A percentile compares a stretch with the other conserved stretches of the same genome.
Conservation (phyloP, 2,888 invertebrate genomes). For the Andrena haemorrhoa region DNA sequence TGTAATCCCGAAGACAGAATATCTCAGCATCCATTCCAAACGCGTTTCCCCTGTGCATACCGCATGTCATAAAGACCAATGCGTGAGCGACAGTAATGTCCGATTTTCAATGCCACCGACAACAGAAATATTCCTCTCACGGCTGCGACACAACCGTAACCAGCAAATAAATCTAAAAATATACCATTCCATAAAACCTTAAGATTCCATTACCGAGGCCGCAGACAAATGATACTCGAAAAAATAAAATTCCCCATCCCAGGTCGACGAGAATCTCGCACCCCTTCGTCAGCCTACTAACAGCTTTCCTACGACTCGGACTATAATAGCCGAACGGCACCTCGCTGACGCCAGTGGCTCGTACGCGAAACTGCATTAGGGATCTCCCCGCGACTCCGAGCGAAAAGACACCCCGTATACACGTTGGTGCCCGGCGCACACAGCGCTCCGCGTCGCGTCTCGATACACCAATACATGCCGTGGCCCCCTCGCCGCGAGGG, state of each 20-base stretch:
- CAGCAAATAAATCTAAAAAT: neutral
- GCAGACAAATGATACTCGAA: neutral
- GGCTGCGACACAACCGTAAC: neutral
- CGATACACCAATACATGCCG: slow-evolving; percentile 51
- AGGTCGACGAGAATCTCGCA: neutral
- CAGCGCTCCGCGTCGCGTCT: slow-evolving; percentile 39
- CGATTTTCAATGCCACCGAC: neutral
- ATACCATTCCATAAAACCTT: too few relatives aligned
- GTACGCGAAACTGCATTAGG: slow-evolving; percentile 12
- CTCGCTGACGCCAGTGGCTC: slow-evolving; percentile 9
- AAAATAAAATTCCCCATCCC: neutral
- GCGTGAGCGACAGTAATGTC: neutral
- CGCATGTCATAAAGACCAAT: neutral
- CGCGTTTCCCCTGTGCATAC: neutral
- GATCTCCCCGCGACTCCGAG: neutral
- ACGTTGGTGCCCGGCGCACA: slow-evolving; percentile 18
- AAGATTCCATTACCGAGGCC: neutral
- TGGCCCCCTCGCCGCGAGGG: neutral
- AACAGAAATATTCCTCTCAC: neutral
- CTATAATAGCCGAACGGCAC: slow-evolving; percentile 18
- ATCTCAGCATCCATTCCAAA: neutral
- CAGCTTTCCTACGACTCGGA: slow-evolving; percentile 5
- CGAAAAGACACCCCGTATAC: slow-evolving; percentile 61
- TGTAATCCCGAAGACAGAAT: neutral
- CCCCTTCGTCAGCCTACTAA: neutral